phyloP scores from a whole-genome alignment of 92 coral and sea anemone genomes.

The Scolanthus callimorphus region DNA sequence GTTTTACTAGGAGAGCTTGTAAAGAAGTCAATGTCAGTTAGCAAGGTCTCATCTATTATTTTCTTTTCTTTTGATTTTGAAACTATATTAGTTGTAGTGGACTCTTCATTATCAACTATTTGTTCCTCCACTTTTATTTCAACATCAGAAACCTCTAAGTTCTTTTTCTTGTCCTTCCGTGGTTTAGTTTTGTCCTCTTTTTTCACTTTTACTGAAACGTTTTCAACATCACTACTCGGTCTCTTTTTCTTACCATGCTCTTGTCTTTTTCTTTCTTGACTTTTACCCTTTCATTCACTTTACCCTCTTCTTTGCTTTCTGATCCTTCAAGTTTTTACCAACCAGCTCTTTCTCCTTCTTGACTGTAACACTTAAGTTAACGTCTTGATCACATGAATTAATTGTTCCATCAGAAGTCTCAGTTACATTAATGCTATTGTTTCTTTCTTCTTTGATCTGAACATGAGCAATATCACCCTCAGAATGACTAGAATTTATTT shows the following conservation, averaged over 20 bases:
- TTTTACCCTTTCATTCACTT: background rate
- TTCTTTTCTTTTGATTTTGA: background rate
- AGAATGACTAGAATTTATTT: too few species aligned
- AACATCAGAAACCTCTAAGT: background rate
- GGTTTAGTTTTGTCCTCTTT: background rate
- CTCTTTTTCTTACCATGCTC: too few species aligned
- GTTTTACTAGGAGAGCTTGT: conserved; percentile 1
- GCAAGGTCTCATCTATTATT: background rate
- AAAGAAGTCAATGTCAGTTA: conserved; percentile 4
- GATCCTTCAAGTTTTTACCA: background rate
- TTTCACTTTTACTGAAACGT: too few species aligned
- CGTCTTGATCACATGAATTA: too few species aligned
- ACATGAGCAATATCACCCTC: too few species aligned
- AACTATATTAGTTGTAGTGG: background rate
- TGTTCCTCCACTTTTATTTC: background rate
- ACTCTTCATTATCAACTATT: background rate
- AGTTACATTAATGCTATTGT: too few species aligned
- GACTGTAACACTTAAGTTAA: too few species aligned
- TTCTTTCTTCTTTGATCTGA: too few species aligned
- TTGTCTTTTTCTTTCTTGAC: background rate
- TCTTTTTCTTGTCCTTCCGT: background rate
- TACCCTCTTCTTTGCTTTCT: background rate
- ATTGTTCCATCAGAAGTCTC: too few species aligned
- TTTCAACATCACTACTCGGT: too few species aligned
- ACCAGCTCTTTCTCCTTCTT: too few species aligned